Base-by-base conservation (phyloP, 2,797 vertebrate genomes). In the Enteromius afrohamiltoni region DNA sequence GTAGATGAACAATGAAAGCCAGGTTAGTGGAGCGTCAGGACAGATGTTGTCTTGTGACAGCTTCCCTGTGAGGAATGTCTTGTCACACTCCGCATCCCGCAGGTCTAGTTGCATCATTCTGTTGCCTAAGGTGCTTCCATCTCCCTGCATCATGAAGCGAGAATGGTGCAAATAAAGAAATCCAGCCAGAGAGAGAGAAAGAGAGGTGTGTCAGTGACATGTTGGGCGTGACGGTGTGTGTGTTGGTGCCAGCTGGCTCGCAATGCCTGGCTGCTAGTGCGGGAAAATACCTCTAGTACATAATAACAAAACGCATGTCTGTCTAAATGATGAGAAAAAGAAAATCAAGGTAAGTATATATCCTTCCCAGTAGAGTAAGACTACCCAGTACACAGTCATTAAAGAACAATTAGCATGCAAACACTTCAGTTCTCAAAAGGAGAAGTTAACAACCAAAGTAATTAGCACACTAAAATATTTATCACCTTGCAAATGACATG, bases 41-140 rank as follows among this genome's bases (percentile, higher is more conserved):
- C 45, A 77, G 82, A 88, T 85, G 82, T 89, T 80, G 53, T 85
- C 64, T 87, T 51, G 71, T 86, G 88, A 88, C 87, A 91, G 86
- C 78, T 79, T 75, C 80, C 87, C 86, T 84, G 45, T 60, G 85
- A 88, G 90, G 78, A 87, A 80, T 76, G 67, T 89, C 85, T 84
- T 86, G 87, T 87, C 86, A 88, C 85, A 86, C 87, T 86, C 82
- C 87, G 73, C 86, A 86, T 87, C 87, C 79, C 85, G n/a, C 84
- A 83, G 85, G 83, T 88, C 88, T 81, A 71, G 76, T 87, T 87
- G 88, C 88, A 79, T 89, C 86, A 88, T 77, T 77, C 81, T 78
- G 82, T 85, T 86, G 85, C 86, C 82, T 83, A 85, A 83, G 84
- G 86, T 84, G 85, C 80, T 76, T 83, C 86, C 74, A 84, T 88